Percentiles rank a stretch among this genome's conserved stretches.
Conservation (phyloP, 53 echinoderm and acorn worm species). For the Antedon mediterranea region DNA sequence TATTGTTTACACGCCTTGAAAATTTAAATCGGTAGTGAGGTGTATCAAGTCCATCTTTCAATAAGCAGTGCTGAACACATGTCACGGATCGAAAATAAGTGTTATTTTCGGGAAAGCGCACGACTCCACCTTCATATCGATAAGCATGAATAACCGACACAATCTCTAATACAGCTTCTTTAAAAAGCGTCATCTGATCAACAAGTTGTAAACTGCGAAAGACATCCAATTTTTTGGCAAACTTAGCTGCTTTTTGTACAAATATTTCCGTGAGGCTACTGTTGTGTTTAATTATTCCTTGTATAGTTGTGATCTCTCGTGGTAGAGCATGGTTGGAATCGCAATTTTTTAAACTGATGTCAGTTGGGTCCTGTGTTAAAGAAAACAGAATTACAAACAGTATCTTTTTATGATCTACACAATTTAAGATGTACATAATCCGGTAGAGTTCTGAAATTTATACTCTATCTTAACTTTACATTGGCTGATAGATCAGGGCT, state of each 20-base stretch:
- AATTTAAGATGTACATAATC: no score
- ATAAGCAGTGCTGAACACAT: neutral
- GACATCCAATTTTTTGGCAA: slow-evolving; percentile 32
- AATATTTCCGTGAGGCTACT: slow-evolving; percentile 35
- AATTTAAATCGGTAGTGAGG: slow-evolving; percentile 3
- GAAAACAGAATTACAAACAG: neutral
- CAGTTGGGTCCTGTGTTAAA: neutral
- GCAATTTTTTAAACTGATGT: neutral
- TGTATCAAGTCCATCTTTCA: neutral
- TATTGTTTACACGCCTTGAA: slow-evolving; percentile 28
- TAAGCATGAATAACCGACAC: neutral
- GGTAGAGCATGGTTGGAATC: slow-evolving; percentile 21
- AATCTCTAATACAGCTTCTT: slow-evolving; percentile 1
- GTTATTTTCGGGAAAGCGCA: slow-evolving; percentile 61
- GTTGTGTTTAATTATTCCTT: slow-evolving; percentile 38
- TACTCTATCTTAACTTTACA: no score
- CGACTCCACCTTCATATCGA: slow-evolving; percentile 12
- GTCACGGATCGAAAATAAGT: slow-evolving; percentile 23
- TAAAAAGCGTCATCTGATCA: slow-evolving; percentile 50
- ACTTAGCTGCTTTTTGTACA: slow-evolving; percentile 52
- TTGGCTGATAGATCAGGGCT: no score
- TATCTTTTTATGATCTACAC: no score
- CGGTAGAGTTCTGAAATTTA: no score
- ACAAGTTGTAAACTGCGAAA: slow-evolving; percentile 25
- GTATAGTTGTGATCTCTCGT: slow-evolving; percentile 34